phyloP scores from a whole-genome alignment of 1,140 invertebrate species.

The Wiebesia pumilae region DNA sequence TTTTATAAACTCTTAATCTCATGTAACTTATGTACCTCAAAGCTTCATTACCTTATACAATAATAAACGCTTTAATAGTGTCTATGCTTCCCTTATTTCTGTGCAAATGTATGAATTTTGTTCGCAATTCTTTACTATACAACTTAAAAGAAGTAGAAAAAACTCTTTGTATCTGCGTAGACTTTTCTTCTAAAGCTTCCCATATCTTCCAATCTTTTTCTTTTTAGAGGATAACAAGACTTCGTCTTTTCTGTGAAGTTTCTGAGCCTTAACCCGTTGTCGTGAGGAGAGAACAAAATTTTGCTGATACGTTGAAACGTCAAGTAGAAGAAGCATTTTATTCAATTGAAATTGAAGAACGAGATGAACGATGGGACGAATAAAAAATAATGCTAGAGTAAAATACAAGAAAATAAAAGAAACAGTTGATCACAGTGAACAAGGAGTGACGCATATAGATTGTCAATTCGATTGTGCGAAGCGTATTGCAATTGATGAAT shows the following conservation, averaged over 20 bases:
- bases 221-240: constrained; percentile 11
- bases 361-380: constrained; percentile 2
- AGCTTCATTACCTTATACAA: background rate
- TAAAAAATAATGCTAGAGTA: background rate
- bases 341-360: constrained; percentile 49
- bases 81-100: constrained; percentile 24
- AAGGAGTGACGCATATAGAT: background rate
- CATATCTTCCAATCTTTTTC: background rate
- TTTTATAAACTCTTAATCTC: constrained; percentile 29
- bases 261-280: background rate
- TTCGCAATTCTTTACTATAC: background rate
- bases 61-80: constrained; percentile 12
- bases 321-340: constrained; percentile 44
- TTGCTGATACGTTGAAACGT: constrained; percentile 49
- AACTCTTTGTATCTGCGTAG: background rate
- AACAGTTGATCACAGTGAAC: constrained; percentile 14
- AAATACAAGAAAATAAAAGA: constrained; percentile 12
- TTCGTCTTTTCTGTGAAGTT: constrained; percentile 25
- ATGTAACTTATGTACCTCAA: constrained; percentile 1
- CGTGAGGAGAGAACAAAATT: constrained; percentile 17
- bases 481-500: too few species aligned
- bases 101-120: background rate
- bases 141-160: background rate
- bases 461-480: background rate
- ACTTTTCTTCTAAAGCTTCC: background rate